A percentile compares a stretch with the other conserved stretches of the same genome.
Evolutionary conservation across 2,888 invertebrate genomes (phyloP).

Genomic region (Rhamnusium bicolor): DNA sequence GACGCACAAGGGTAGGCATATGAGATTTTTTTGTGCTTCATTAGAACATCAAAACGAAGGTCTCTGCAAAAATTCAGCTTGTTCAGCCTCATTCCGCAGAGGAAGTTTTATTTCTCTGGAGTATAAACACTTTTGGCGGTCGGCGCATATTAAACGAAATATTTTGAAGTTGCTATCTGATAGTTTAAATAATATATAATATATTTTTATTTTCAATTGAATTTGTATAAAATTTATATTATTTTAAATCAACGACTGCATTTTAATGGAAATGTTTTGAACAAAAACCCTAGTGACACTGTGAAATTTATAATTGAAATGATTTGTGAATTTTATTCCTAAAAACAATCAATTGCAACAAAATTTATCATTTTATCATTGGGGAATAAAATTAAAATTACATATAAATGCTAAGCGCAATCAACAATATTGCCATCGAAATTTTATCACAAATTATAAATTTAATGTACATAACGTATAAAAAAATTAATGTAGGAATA

Average conservation of each 20-base stretch:
- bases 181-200: neutral
- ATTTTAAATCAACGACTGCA: neutral
- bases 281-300: neutral
- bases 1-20: too few relatives aligned
- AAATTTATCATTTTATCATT: neutral
- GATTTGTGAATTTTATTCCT: neutral
- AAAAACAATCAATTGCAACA: neutral
- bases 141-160: too few relatives aligned
- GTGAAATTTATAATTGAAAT: neutral
- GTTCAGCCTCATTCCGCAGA: too few relatives aligned
- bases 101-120: too few relatives aligned
- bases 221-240: neutral
- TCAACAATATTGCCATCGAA: neutral
- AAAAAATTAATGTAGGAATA: neutral
- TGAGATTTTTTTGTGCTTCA: too few relatives aligned
- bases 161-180: too few relatives aligned
- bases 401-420: neutral
- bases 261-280: neutral
- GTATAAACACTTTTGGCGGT: too few relatives aligned
- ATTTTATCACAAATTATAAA: neutral
- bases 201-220: neutral
- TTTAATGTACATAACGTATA: neutral
- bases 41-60: too few relatives aligned
- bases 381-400: constrained; percentile 10
- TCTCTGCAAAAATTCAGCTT: too few relatives aligned